phyloP scores from a whole-genome alignment of 1,140 invertebrate species.

The Dufourea novaeangliae region DNA sequence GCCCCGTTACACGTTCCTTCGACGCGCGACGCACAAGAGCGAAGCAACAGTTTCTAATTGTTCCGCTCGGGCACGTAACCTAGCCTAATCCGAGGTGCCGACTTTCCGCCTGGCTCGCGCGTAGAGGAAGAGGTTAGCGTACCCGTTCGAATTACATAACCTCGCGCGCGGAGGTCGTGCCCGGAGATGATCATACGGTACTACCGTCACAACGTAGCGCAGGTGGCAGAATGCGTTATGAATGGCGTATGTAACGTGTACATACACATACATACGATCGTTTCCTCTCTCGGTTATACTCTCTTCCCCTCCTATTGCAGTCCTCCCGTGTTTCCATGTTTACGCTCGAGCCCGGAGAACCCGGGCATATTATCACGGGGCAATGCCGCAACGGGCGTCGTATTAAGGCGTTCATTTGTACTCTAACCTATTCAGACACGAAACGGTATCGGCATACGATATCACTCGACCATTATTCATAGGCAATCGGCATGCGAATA shows the following conservation, averaged over 20 bases:
- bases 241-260: constrained; percentile 41
- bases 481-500: too few species aligned
- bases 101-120: constrained; percentile 36
- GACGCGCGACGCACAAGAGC: constrained; percentile 15
- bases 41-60: constrained; percentile 64
- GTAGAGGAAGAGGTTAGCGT: constrained; percentile 58
- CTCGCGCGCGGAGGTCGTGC: constrained; percentile 44
- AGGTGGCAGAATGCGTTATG: constrained; percentile 50
- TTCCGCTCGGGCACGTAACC: constrained; percentile 48
- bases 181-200: constrained; percentile 62
- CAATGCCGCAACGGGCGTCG: too few species aligned
- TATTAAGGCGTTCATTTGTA: too few species aligned
- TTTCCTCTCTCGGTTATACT: constrained; percentile 6
- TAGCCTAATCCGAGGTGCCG: constrained; percentile 40
- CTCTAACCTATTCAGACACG: too few species aligned
- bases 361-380: constrained; percentile 1
- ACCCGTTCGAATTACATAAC: constrained; percentile 68
- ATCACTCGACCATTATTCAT: too few species aligned
- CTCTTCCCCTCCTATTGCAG: not conserved
- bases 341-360: not conserved
- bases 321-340: constrained; percentile 8
- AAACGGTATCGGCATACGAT: too few species aligned
- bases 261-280: not conserved
- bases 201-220: constrained; percentile 38
- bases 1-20: constrained; percentile 49